phyloP scores from a whole-genome alignment of 2,888 invertebrate species.

The Hermaeophaga mercurialis region DNA sequence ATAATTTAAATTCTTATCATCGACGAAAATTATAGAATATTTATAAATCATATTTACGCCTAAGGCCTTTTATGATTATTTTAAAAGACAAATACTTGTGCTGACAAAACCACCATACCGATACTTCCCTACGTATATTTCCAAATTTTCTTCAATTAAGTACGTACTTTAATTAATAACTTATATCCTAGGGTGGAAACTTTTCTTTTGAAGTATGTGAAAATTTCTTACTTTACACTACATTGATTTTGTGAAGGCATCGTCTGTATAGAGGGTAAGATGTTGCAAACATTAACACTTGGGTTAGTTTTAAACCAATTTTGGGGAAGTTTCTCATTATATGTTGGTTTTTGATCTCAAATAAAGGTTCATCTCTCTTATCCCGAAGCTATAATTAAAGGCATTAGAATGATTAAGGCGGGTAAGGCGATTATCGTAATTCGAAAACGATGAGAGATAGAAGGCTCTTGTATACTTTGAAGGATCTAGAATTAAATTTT shows the following conservation, averaged over 20 bases:
- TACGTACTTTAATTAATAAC: constrained; percentile 10
- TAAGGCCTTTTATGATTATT: no score
- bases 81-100: no score
- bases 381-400: constrained; percentile 47
- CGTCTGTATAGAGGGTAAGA: background rate
- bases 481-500: no score
- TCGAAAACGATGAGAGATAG: constrained; percentile 33
- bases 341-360: constrained; percentile 28
- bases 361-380: constrained; percentile 36
- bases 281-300: constrained; percentile 29
- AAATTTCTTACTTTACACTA: constrained; percentile 16
- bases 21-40: no score
- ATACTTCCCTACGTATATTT: background rate
- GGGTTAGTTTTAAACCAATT: constrained; percentile 34
- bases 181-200: constrained; percentile 6
- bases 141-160: constrained; percentile 6
- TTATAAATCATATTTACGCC: no score
- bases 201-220: constrained; percentile 15
- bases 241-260: constrained; percentile 11
- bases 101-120: background rate
- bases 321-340: constrained; percentile 31
- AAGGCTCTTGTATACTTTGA: no score
- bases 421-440: constrained; percentile 47
- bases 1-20: no score
- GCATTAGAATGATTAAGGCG: constrained; percentile 45